Evolutionary conservation across 2,797 vertebrate species (phyloP).

Genomic region (Clamator glandarius): DNA sequence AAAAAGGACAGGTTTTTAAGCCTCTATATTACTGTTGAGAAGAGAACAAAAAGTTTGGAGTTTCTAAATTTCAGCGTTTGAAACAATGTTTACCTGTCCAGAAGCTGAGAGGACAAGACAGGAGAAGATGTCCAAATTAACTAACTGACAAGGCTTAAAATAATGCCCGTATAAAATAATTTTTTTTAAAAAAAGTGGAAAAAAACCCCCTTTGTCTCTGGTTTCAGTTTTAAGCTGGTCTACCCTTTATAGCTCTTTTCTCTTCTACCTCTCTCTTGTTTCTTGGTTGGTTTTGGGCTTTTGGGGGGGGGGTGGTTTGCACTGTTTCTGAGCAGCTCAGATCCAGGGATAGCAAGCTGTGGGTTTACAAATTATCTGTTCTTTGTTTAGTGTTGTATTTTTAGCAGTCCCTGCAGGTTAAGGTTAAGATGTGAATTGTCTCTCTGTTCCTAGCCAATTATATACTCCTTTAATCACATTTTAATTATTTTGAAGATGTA

Average conservation of each 20-base stretch:
- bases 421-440: neutral
- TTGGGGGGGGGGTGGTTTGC: too few relatives aligned
- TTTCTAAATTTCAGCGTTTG: neutral
- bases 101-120: neutral
- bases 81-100: neutral
- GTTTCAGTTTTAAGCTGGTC: neutral
- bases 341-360: neutral
- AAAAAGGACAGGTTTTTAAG: neutral
- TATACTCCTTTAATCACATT: neutral
- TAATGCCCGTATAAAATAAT: neutral
- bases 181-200: neutral
- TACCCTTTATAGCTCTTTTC: neutral
- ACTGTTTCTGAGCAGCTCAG: neutral
- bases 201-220: fast-evolving
- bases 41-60: neutral
- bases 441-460: neutral
- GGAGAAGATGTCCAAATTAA: neutral
- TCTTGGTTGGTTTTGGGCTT: too few relatives aligned
- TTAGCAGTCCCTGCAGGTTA: neutral
- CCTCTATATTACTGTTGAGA: neutral
- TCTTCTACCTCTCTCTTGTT: neutral
- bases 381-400: neutral
- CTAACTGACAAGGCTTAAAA: neutral
- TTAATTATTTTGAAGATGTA: neutral
- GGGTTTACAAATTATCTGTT: neutral